Base-by-base conservation (phyloP, 2,888 invertebrate genomes). In the Drosophila acutilabella region DNA sequence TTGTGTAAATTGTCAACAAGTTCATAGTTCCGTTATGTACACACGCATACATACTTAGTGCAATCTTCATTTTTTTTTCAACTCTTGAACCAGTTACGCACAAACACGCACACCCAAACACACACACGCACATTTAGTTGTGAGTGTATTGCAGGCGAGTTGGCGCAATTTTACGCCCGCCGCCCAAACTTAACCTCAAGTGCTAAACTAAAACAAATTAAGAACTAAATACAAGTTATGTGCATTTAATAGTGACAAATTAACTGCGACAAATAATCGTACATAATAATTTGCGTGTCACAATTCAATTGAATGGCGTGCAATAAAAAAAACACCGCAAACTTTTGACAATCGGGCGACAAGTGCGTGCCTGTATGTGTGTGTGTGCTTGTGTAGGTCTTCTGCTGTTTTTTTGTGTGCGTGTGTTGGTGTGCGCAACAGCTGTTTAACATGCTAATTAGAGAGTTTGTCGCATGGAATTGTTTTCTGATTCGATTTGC, bases 271-370 rank as follows among this genome's bases (percentile, higher is more conserved):
- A 42, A 38, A 77, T 78, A 70, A 30, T 61, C 36, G 33, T 64
- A 60, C 74, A 74, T 60, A 66, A n/a, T 44, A 69, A 68, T 79
- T 75, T 68, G 81, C 81, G 88, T 88, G 88, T 40, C 61, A 47
- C 58, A 47, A 45, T 50, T 53, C 72, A 88, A 82, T 81, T 85
- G 76, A 85, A 73, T 88, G 81, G 86, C 81, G 81, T 81, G 80
- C 57, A 13, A 36, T 13, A 13, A 36, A 36, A 36, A 44, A 61
- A 66, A 20, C 26, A 26, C 60, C 68, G 53, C 75, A 64, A 74
- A 74, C 42, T 51, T 47, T 47, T 36, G 38, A 23, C 18, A 42
- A 42, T 23, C 64, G 30, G 8, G 8, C 30, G 30, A 30, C 30
- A 53, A 26, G 26, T 57, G 42, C 20, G 18, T 11, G 18, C 30